Evolutionary conservation across 2,113 vertebrate species (phyloP).

Genomic region (Odontesthes bonariensis): DNA sequence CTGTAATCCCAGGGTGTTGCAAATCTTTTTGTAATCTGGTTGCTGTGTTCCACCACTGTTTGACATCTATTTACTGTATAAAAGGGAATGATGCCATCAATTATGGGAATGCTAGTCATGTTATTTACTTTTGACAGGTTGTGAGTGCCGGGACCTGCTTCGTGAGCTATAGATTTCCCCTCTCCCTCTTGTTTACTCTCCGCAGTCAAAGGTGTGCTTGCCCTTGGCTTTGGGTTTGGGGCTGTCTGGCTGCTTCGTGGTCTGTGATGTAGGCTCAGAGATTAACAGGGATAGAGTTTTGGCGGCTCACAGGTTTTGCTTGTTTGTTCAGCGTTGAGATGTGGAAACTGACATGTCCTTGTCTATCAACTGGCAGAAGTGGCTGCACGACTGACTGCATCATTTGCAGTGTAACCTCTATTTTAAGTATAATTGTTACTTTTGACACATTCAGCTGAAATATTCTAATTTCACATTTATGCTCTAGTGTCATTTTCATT

Average conservation of each 20-base stretch:
- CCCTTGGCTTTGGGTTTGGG: slow-evolving; percentile 69
- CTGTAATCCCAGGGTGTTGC: slow-evolving; percentile 80
- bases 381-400: not conserved
- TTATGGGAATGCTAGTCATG: slow-evolving; percentile 67
- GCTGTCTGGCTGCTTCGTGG: slow-evolving; percentile 58
- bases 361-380: slow-evolving; percentile 24
- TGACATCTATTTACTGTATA: slow-evolving; percentile 85
- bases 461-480: too few relatives aligned
- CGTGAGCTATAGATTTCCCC: slow-evolving; percentile 72
- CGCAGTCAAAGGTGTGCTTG: slow-evolving; percentile 75
- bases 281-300: slow-evolving; percentile 71
- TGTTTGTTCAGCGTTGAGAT: slow-evolving; percentile 70
- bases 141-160: slow-evolving; percentile 70
- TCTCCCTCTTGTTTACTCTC: slow-evolving; percentile 75
- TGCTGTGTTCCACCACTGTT: slow-evolving; percentile 74
- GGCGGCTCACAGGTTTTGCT: slow-evolving; percentile 55
- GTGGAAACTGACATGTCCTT: slow-evolving; percentile 50
- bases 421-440: too few relatives aligned
- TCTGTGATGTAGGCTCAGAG: slow-evolving; percentile 67
- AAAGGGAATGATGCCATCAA: slow-evolving; percentile 78
- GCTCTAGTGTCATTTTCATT: too few relatives aligned
- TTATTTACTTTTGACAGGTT: slow-evolving; percentile 79
- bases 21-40: slow-evolving; percentile 81
- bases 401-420: not conserved
- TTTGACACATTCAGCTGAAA: too few relatives aligned